phyloP scores from a whole-genome alignment of 2,797 vertebrate genomes.

The Sebastes iracundus region DNA sequence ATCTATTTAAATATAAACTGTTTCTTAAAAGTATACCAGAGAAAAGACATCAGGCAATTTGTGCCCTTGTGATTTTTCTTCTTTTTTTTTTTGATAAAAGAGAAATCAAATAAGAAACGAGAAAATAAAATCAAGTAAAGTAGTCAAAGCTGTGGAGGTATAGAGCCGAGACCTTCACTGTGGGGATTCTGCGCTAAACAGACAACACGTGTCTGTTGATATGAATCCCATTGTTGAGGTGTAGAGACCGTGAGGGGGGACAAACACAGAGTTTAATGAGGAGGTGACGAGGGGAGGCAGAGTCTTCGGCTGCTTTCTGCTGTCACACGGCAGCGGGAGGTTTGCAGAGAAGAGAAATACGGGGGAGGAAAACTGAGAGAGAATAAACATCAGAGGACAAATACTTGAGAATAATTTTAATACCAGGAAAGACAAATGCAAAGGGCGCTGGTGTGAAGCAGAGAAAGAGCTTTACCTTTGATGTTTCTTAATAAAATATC shows the following conservation, averaged over 20 bases:
- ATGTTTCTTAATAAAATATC: constrained; percentile 43
- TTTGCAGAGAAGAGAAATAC: not conserved
- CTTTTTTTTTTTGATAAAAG: not conserved
- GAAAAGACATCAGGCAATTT: not conserved
- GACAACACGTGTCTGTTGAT: constrained; percentile 20
- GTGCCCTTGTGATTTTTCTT: not conserved
- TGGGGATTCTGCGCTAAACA: not conserved
- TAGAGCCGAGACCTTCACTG: not conserved
- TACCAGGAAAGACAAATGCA: constrained; percentile 18
- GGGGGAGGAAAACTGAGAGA: not conserved
- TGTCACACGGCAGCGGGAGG: not conserved
- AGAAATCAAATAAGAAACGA: not conserved
- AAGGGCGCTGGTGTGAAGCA: not conserved
- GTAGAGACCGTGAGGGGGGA: not conserved
- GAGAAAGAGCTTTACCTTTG: constrained; percentile 27
- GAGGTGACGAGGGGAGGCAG: not conserved
- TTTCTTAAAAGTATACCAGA: not conserved
- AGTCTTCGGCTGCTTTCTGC: not conserved
- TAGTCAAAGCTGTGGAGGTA: not conserved
- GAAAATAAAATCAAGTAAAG: not conserved
- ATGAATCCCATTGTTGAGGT: constrained; percentile 17
- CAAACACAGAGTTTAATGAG: not conserved
- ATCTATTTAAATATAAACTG: not conserved
- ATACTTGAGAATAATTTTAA: not conserved
- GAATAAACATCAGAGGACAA: constrained; percentile 1